phyloP scores from a whole-genome alignment of 2,888 invertebrate genomes.

The Scelioninae gen. 1 region DNA sequence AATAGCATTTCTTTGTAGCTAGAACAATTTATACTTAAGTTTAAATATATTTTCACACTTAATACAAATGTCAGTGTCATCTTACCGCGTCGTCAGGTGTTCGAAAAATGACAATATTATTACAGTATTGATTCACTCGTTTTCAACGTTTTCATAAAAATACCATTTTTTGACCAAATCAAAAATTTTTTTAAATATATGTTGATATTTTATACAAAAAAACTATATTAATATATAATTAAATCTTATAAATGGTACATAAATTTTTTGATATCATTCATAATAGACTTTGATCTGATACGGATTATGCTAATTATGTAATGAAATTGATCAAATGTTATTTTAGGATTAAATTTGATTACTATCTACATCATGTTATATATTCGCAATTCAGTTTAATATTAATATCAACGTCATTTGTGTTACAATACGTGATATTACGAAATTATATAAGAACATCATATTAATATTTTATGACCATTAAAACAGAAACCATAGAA shows the following conservation, averaged over 20 bases:
- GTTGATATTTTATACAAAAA: no score
- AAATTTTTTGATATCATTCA: no score
- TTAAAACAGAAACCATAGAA: slow-evolving; percentile 5
- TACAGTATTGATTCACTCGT: slow-evolving; percentile 13
- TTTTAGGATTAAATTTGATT: no score
- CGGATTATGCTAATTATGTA: no score
- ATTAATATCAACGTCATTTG: slow-evolving; percentile 1
- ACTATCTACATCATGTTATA: background rate
- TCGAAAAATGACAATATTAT: slow-evolving; percentile 23
- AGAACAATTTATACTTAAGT: slow-evolving; percentile 21
- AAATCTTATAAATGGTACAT: no score
- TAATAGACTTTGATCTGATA: no score
- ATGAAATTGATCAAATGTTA: no score
- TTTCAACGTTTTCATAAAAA: background rate
- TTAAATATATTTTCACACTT: slow-evolving; percentile 29
- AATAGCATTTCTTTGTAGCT: slow-evolving; percentile 38
- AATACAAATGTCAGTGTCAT: slow-evolving; percentile 28
- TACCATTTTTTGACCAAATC: no score
- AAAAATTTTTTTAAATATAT: no score
- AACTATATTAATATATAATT: no score
- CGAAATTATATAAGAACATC: slow-evolving; percentile 1
- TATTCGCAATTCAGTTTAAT: background rate
- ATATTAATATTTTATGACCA: slow-evolving; percentile 15
- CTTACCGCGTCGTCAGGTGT: slow-evolving; percentile 4
- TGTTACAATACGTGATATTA: background rate